phyloP scores from a whole-genome alignment of 1,140 invertebrate genomes.

The Halotydeus destructor region DNA sequence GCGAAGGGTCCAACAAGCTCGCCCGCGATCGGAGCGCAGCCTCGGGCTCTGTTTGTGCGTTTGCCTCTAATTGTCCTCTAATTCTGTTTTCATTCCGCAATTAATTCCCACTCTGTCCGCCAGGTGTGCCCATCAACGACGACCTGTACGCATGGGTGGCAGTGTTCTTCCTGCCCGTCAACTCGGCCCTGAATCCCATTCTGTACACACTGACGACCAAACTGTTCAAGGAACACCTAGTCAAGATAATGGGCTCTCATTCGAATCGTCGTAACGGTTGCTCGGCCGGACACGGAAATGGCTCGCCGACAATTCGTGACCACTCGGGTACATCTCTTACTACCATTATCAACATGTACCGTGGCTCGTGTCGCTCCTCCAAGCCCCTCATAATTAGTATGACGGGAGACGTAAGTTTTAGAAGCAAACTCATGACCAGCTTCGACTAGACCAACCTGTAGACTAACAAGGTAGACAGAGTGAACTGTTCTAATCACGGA shows the following conservation, averaged over 20 bases:
- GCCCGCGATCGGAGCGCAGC: too few relatives aligned
- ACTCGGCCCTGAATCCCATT: conserved; percentile 52
- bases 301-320: background rate
- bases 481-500: too few relatives aligned
- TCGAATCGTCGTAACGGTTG: conserved; percentile 1
- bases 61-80: too few relatives aligned
- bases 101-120: background rate
- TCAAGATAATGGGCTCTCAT: conserved; percentile 7
- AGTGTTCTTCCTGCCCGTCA: conserved; percentile 51
- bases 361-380: too few relatives aligned
- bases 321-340: conserved; percentile 8
- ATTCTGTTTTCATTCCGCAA: conserved; percentile 1
- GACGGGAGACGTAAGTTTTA: too few relatives aligned
- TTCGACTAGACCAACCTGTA: too few relatives aligned
- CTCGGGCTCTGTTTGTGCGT: too few relatives aligned
- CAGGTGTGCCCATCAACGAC: conserved; percentile 12
- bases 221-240: conserved; percentile 13
- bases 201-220: conserved; percentile 46
- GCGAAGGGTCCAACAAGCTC: too few relatives aligned
- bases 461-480: too few relatives aligned
- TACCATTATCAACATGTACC: too few relatives aligned
- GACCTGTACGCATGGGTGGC: conserved; percentile 48
- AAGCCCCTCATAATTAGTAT: too few relatives aligned
- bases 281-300: background rate
- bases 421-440: too few relatives aligned